Conservation (phyloP, 2,888 invertebrate genomes). For the Eumerus sabulonum region DNA sequence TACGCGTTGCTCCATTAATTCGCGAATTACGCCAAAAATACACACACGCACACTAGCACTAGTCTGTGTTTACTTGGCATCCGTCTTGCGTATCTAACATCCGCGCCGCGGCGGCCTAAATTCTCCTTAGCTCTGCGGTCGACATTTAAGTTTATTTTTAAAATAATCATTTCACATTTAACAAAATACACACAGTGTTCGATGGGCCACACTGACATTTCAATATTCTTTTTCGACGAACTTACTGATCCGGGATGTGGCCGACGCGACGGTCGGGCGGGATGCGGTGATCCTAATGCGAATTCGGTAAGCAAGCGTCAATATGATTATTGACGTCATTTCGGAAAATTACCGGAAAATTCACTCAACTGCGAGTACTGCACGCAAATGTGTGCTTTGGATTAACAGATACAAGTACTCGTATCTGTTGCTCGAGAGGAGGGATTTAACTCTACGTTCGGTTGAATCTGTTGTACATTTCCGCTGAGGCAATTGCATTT, state of each 20-base stretch:
- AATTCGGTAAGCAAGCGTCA: conserved; percentile 17
- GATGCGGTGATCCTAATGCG: conserved; percentile 8
- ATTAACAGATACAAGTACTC: background rate
- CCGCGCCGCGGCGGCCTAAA: conserved; percentile 53
- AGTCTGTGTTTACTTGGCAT: conserved; percentile 49
- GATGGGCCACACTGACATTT: conserved; percentile 61
- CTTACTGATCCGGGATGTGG: too few species aligned
- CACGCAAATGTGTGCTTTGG: too few species aligned
- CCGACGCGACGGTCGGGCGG: conserved; percentile 9
- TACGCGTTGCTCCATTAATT: conserved; percentile 48
- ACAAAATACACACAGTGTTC: conserved; percentile 40
- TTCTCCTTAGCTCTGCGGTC: conserved; percentile 57
- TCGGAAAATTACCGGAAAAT: conserved; percentile 58
- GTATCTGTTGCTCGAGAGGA: too few species aligned
- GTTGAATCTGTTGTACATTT: conserved; percentile 22
- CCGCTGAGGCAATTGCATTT: conserved; percentile 31
- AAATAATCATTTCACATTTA: conserved; percentile 65
- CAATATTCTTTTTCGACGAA: conserved; percentile 1
- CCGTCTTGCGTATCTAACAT: background rate
- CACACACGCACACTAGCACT: conserved; percentile 12
- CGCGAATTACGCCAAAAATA: conserved; percentile 52
- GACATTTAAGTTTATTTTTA: conserved; percentile 68
- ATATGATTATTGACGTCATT: conserved; percentile 62
- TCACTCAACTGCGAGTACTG: conserved; percentile 35
- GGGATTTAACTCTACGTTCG: background rate